Evolutionary conservation across 2,888 invertebrate species (phyloP).

Genomic region (Andrena trimmerana): DNA sequence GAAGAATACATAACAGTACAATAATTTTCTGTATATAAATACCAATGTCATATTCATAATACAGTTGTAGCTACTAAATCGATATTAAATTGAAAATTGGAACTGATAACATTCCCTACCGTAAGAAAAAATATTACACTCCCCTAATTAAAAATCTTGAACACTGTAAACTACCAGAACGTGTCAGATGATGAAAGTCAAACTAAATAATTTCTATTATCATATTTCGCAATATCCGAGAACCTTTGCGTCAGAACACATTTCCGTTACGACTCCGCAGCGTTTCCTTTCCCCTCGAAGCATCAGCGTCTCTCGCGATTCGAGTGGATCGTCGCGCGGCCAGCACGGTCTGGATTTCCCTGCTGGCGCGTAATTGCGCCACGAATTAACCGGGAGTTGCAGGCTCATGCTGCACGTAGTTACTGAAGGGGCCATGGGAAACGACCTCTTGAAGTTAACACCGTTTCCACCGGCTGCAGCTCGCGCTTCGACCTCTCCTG

Average conservation of each 20-base stretch:
- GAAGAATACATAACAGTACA: no score
- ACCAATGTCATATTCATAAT: no score
- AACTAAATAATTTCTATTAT: no score
- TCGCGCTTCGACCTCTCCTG: constrained; percentile 54
- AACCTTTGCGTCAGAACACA: not conserved
- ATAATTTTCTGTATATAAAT: no score
- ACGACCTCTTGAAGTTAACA: constrained; percentile 68
- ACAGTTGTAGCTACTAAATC: no score
- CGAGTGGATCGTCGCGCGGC: not conserved
- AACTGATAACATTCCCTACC: no score
- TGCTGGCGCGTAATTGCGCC: constrained; percentile 68
- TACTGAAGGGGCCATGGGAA: constrained; percentile 68
- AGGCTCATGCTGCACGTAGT: constrained; percentile 35
- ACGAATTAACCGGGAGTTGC: constrained; percentile 58
- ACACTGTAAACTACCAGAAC: no score
- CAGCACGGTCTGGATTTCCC: constrained; percentile 69
- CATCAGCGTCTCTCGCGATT: not conserved
- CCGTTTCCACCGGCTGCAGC: constrained; percentile 42
- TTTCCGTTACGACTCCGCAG: no score
- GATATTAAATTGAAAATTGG: no score
- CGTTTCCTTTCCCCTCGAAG: not conserved
- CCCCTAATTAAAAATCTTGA: no score
- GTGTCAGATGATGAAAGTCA: no score
- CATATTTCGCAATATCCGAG: not conserved
- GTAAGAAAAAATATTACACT: no score